Conservation (phyloP, 2,113 vertebrate genomes). For the Rissa tridactyla region DNA sequence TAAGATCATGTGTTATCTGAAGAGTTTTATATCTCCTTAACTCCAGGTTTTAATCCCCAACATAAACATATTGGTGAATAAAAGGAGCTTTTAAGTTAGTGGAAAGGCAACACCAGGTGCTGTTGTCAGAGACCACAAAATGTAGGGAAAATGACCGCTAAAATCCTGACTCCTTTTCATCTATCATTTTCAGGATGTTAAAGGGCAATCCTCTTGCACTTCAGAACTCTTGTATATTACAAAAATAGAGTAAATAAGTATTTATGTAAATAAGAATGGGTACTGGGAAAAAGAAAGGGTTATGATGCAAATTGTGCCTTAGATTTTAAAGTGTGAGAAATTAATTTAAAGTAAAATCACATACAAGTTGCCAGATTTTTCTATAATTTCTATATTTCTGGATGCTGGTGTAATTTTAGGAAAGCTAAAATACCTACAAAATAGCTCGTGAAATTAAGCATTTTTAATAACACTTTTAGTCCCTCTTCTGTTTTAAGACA, state of each 20-base stretch:
- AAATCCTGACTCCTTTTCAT: background rate
- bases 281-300: background rate
- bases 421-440: background rate
- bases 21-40: background rate
- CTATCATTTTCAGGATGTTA: background rate
- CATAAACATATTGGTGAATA: background rate
- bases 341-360: background rate
- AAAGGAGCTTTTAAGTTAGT: background rate
- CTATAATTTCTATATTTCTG: background rate
- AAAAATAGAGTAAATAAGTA: background rate
- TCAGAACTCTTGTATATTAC: background rate
- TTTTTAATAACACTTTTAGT: background rate
- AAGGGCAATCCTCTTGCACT: background rate
- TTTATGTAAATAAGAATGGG: background rate
- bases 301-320: background rate
- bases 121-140: background rate
- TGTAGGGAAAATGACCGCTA: background rate
- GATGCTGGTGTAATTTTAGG: background rate
- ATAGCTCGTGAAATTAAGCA: background rate
- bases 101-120: background rate
- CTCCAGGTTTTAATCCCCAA: background rate
- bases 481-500: background rate
- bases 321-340: background rate
- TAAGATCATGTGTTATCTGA: background rate
- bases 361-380: background rate